Base-by-base conservation (phyloP, 2,888 invertebrate species). In the Hemicrepidius hirtus region DNA sequence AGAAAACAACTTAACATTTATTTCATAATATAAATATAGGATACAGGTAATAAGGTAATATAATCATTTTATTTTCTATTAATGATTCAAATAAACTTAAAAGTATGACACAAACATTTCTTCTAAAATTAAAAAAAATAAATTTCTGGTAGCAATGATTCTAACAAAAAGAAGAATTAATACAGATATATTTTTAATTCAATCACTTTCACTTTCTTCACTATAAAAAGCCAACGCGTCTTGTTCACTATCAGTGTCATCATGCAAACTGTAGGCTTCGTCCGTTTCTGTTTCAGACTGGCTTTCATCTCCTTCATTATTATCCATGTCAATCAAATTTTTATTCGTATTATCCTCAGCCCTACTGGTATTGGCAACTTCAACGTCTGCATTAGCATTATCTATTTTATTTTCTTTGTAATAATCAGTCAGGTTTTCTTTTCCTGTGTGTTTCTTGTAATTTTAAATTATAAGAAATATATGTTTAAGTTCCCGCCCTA, bases 211-310 rank as follows among this genome's bases (percentile, higher is more conserved):
- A 35, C 35, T 35, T 35, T 35, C 35, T 7, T 35, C 35, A 35
- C 6, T 35, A 35, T 10, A 5, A 35, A 35, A 7, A 35, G n/a
- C n/a, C n/a, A n/a, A n/a, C n/a, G 5, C 6, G 35, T 35, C 35
- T 35, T 35, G 6, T 35, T 5, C 35, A 35, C 35, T 35, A 35
- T n/a, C n/a, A n/a, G n/a, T n/a, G n/a, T 35, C 35, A 35, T 35
- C 35, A 35, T 35, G 35, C 35, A 35, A 35, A 35, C 35, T 35
- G 35, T 35, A 35, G 35, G 35, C 35, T 35, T 10, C 35, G 35
- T 35, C 35, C 35, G 35, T 35, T 35, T 35, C 35, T 35, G 35
- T 35, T 35, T 35, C 35, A 35, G 35, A 35, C 35, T 35, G 35
- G 10, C 5, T 7, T 10, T 35, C 6, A 10, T 10, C 6, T 35